Base-by-base conservation (phyloP, 2,113 vertebrate genomes). In the Leptocoma aspasia region DNA sequence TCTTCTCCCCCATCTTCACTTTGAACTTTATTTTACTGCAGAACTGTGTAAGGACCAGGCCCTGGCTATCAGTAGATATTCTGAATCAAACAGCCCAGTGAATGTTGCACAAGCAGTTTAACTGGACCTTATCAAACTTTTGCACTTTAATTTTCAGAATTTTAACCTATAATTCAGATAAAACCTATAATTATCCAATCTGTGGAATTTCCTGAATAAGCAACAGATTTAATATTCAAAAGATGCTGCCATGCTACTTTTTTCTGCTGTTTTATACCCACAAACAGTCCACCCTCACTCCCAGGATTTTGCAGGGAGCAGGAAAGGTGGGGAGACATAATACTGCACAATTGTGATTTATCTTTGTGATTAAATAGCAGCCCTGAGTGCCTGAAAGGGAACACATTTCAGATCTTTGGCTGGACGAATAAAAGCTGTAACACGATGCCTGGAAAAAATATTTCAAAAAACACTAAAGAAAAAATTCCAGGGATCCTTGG, bases 151-250 rank as follows among this genome's bases (percentile, higher is more conserved):
- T 89, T 91, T 90, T 86, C 44, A 87, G 41, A 72, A 71, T 57
- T 77, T 86, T 88, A 94, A 91, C 47, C 26, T 91, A 18, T 56
- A 56, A 47, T 47, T 73, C 28, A 73, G n/a, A 56, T 13, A 56
- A 54, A 73, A 54, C 12, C 59, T 47, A 45, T 37, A 65, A 92
- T 66, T 65, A 86, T 35, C 30, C 44, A 27, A 30, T 37, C 61
- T 82, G 53, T 89, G 69, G 35, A 90, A 96, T 68, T 94, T 92
- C 87, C 79, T 76, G 59, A 60, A 80, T 44, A 17, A 93, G 24
- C 64, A 93, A 90, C 16, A 68, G 42, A 87, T 78, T 61, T 85
- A 59, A 52, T 47, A 56, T 47, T 68, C 52, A 59, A 71, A 92
- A 77, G 39, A 77, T 82, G 54, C 57, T 79, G 60, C 72, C 82